phyloP scores from a whole-genome alignment of 2,797 vertebrate species.

The Propithecus deckenii region DNA sequence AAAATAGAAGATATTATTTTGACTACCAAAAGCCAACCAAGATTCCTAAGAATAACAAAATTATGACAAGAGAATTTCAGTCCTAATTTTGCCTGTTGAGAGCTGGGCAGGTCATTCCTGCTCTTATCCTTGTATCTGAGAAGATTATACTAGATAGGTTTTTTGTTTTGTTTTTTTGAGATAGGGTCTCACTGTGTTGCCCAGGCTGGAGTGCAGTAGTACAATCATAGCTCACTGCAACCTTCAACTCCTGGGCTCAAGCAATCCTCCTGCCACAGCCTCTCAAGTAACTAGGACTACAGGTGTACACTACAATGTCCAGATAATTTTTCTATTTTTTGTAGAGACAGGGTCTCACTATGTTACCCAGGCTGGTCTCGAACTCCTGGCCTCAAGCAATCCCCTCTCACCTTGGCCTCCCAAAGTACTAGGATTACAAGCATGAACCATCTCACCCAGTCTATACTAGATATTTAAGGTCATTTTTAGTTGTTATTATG shows the following conservation, averaged over 20 bases:
- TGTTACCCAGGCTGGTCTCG: background rate
- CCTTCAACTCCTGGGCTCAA: background rate
- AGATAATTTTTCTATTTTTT: background rate
- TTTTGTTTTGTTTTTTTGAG: background rate
- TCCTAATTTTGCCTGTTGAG: background rate
- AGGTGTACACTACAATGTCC: background rate
- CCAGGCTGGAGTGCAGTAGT: background rate
- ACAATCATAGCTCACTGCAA: background rate
- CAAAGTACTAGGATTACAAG: background rate
- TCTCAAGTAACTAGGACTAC: background rate
- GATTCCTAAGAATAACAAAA: background rate
- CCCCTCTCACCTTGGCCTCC: background rate
- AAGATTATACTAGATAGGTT: background rate
- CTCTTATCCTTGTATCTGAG: background rate
- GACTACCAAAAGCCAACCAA: background rate
- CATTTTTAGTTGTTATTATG: background rate
- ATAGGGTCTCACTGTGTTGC: background rate
- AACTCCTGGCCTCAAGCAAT: background rate
- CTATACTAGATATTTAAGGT: background rate
- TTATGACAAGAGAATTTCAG: background rate
- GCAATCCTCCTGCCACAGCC: background rate
- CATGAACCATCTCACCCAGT: background rate
- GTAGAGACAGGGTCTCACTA: background rate
- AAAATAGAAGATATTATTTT: slow-evolving; percentile 27
- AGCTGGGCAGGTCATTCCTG: background rate